Percentiles rank a stretch among this genome's conserved stretches.
phyloP scores from a whole-genome alignment of 1,140 invertebrate genomes.

The Laodelphax striatellus region DNA sequence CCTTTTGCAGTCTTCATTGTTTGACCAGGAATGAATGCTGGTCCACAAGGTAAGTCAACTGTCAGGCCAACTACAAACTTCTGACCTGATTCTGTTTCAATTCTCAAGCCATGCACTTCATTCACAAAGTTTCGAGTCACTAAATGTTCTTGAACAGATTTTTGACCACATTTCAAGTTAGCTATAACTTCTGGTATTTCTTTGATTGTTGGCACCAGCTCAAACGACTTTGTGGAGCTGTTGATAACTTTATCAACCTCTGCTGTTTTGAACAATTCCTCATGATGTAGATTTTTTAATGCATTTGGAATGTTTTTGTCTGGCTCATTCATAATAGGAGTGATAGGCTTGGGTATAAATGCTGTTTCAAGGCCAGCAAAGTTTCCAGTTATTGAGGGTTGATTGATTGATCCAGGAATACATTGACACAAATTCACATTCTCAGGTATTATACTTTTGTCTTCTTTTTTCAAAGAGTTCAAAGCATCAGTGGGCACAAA shows the following conservation, averaged over 20 bases:
- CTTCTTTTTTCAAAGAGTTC: constrained; percentile 46
- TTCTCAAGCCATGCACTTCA: constrained; percentile 30
- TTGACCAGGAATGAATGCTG: constrained; percentile 56
- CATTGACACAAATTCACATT: constrained; percentile 31
- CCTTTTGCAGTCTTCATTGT: constrained; percentile 52
- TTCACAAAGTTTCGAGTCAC: constrained; percentile 52
- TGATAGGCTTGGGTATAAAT: constrained; percentile 42
- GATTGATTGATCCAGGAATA: too few relatives aligned
- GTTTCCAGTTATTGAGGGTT: too few relatives aligned
- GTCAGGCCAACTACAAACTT: constrained; percentile 50
- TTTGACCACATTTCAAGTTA: constrained; percentile 36
- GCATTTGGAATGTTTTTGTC: constrained; percentile 33
- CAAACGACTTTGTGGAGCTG: constrained; percentile 34
- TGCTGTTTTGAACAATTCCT: constrained; percentile 40
- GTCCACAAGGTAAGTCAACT: constrained; percentile 51
- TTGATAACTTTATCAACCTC: constrained; percentile 44
- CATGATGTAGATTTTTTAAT: constrained; percentile 35
- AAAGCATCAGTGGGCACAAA: constrained; percentile 53
- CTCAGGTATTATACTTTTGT: constrained; percentile 45
- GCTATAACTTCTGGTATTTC: constrained; percentile 49
- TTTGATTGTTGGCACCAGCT: constrained; percentile 45
- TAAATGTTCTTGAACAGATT: constrained; percentile 42
- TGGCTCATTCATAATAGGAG: constrained; percentile 31
- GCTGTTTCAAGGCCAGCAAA: constrained; percentile 20
- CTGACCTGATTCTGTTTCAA: constrained; percentile 35